Evolutionary conservation across 2,113 vertebrate species (phyloP), one percentile per base, ranked within the genome.

Genomic region (Spheniscus mendiculus): DNA sequence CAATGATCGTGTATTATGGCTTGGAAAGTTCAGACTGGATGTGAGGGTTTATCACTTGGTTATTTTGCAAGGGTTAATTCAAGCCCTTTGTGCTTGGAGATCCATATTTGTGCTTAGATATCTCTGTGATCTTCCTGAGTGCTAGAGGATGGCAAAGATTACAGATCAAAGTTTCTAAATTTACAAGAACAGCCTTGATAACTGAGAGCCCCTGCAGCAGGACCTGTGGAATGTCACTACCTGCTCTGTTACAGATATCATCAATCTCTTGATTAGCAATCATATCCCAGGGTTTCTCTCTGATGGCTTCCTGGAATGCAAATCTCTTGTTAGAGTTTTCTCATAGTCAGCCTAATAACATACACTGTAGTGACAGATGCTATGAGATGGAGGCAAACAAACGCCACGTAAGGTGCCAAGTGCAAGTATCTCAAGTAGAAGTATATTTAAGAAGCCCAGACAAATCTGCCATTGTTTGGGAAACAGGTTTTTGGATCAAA

Each of bases 191-290:
- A 10, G 20, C 70, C 66, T 38, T 21, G 70, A 32, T 78, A 90
- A 74, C 38, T 12, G 65, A 56, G 23, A 77, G 42, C 5, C 55
- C 36, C 63, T 90, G 65, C 65, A 87, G 93, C 83, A 79, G 73
- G 65, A 87, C 58, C 59, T 84, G 36, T 83, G 67, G 78, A 66
- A 78, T 2, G 0, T n/a, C 67, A 73, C 77, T 82, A 70, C 81
- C 78, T 96, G 85, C 86, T 85, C 58, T 87, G 67, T 81, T 50
- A 5, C 49, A 59, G 84, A 42, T 73, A 34, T 59, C 78, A 81
- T 45, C 78, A 26, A 42, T 44, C 69, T 77, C 69, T 56, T 40
- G 44, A 52, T 69, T 44, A 70, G 50, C 69, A 87, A 40, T 11
- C 50, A 6, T 32, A 26, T 11, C 85, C 44, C 72, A 61, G 34